Conservation (phyloP, 1,140 invertebrate genomes). For the Parasteatoda tepidariorum region DNA sequence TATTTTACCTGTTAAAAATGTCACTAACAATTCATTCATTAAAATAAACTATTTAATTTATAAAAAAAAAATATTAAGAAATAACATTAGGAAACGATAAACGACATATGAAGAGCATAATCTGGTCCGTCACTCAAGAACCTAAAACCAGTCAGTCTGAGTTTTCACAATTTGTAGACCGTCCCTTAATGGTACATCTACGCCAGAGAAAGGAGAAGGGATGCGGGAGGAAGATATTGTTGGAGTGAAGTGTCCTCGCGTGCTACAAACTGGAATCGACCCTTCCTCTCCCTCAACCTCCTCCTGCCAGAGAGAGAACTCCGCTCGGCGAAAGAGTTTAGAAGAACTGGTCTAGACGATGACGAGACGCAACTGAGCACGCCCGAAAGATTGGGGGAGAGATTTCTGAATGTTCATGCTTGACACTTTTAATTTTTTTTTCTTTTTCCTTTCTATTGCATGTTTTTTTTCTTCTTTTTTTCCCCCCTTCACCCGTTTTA, state of each 20-base stretch:
- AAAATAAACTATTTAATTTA: no score
- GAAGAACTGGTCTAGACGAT: conserved; percentile 46
- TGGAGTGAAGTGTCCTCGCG: conserved; percentile 31
- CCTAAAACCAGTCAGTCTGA: no score
- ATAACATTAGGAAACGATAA: no score
- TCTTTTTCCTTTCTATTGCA: conserved; percentile 12
- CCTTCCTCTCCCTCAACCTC: conserved; percentile 7
- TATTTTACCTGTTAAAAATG: no score
- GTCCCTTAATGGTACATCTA: not conserved
- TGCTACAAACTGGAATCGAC: conserved; percentile 47
- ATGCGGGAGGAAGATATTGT: conserved; percentile 3
- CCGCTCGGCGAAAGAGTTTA: not conserved
- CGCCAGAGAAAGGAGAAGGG: conserved; percentile 9
- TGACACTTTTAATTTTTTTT: conserved; percentile 33
- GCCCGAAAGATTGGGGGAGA: conserved; percentile 17
- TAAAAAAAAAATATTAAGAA: no score
- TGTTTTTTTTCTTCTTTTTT: conserved; percentile 5
- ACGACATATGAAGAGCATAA: no score
- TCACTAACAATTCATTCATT: no score
- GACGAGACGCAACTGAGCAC: conserved; percentile 54
- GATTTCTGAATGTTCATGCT: not conserved
- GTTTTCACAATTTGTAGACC: no score
- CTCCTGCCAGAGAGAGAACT: not conserved
- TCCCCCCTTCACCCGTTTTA: not conserved
- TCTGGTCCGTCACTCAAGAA: no score